Evolutionary conservation across 2,888 invertebrate genomes (phyloP), one percentile per base, ranked within the genome.

Genomic region (Lacanobia wlatinum): DNA sequence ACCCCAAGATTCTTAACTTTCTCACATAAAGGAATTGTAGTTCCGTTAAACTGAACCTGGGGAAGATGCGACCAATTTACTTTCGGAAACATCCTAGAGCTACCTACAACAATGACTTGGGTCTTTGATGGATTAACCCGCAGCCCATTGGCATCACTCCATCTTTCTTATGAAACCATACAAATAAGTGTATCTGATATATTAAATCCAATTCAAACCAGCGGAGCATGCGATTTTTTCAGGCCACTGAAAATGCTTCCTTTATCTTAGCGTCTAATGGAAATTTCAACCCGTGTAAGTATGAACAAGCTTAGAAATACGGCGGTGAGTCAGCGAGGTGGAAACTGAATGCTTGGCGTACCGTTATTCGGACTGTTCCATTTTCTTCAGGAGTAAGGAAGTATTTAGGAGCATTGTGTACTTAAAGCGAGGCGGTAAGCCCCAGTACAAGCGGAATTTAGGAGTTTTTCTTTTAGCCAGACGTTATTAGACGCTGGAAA

Each of bases 231-330:
- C 67, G 21, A 46, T 68, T 80, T 80, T 76, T 76, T 74, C 72
- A 75, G 70, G 40, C 76, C 86, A 77, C 68, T 77, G 86, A 77
- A 76, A 83, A 83, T 71, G 67, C 56, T 63, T 76, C 63, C 64
- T 84, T 83, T 85, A 85, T 85, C 78, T 83, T 70, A 76, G 34
- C 73, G 38, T 73, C 63, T 84, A 73, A 84, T 64, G 86, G 74
- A 84, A 83, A 75, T 78, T 76, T 84, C 72, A 73, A 74, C 70
- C 70, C 68, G 61, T 70, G 68, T 82, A 72, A 60, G 74, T 68
- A 64, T 59, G 65, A 78, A 73, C 73, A 59, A 84, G 75, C 82
- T 78, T 65, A 71, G 75, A 71, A 73, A 76, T 80, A 84, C 53
- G 68, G 46, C 63, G 68, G 73, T 28, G 64, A 85, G 52, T 59